Percentiles rank a stretch among this genome's conserved stretches.
Evolutionary conservation across 2,113 vertebrate species (phyloP).

Genomic region (Hypanus sabinus): DNA sequence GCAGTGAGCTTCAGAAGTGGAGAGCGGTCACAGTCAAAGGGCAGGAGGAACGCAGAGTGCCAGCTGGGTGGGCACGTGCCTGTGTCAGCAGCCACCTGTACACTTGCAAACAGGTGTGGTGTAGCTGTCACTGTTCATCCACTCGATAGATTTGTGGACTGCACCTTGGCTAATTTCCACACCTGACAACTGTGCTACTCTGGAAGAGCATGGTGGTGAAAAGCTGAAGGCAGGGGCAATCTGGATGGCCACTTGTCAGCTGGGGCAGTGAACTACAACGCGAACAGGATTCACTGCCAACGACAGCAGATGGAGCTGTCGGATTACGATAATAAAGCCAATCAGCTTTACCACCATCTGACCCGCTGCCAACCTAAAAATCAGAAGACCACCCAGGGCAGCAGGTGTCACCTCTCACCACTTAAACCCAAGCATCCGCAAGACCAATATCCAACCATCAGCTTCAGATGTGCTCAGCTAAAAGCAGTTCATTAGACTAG

Average conservation of each 20-base stretch:
- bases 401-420: background rate
- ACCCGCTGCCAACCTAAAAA: background rate
- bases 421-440: too few relatives aligned
- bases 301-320: background rate
- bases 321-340: background rate
- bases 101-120: too few relatives aligned
- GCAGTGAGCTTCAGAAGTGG: background rate
- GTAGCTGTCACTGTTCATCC: too few relatives aligned
- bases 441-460: too few relatives aligned
- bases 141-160: too few relatives aligned
- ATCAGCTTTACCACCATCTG: background rate
- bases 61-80: too few relatives aligned
- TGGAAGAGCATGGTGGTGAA: background rate
- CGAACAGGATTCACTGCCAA: background rate
- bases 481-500: too few relatives aligned
- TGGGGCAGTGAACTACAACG: background rate
- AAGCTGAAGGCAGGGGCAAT: background rate
- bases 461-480: too few relatives aligned
- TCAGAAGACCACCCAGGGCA: background rate
- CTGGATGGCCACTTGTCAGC: background rate
- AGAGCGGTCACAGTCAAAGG: background rate
- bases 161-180: background rate
- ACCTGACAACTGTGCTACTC: background rate
- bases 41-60: background rate
- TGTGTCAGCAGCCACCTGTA: too few relatives aligned